Percentiles rank a stretch among this genome's conserved stretches.
phyloP scores from a whole-genome alignment of 2,113 vertebrate species.

The Hyperoodon ampullatus region DNA sequence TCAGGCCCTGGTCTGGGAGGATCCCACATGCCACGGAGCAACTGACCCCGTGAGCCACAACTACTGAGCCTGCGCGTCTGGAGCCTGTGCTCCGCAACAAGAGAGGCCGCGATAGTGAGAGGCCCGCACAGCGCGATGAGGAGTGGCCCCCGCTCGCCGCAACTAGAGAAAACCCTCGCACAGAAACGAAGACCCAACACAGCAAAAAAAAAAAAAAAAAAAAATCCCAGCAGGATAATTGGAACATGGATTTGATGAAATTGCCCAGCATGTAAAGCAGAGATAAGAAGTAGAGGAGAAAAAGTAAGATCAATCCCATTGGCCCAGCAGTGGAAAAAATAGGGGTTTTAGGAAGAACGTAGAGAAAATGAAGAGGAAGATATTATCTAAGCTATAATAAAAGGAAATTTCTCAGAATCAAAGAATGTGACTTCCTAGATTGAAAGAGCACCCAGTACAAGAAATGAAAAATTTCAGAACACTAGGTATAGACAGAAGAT shows the following conservation, averaged over 20 bases:
- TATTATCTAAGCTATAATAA: not conserved
- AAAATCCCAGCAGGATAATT: constrained; percentile 18
- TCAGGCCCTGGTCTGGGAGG: no score
- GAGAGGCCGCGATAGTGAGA: no score
- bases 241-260: not conserved
- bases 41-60: no score
- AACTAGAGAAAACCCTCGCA: no score
- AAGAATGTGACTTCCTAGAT: not conserved
- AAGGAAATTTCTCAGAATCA: not conserved
- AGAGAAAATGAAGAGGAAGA: not conserved
- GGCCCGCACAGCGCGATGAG: no score
- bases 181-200: no score
- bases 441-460: not conserved
- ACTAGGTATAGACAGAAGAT: not conserved
- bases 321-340: not conserved
- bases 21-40: no score
- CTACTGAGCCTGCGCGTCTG: no score
- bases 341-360: not conserved
- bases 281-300: not conserved
- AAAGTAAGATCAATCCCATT: not conserved
- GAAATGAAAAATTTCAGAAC: constrained; percentile 36
- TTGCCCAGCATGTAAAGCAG: not conserved
- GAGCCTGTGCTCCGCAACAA: no score
- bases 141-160: no score
- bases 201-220: no score